These are phyloP conservation scores for Diceros bicornis DNA, from an alignment of 2,797 vertebrate species.

Conservation along the genomic window DNA sequence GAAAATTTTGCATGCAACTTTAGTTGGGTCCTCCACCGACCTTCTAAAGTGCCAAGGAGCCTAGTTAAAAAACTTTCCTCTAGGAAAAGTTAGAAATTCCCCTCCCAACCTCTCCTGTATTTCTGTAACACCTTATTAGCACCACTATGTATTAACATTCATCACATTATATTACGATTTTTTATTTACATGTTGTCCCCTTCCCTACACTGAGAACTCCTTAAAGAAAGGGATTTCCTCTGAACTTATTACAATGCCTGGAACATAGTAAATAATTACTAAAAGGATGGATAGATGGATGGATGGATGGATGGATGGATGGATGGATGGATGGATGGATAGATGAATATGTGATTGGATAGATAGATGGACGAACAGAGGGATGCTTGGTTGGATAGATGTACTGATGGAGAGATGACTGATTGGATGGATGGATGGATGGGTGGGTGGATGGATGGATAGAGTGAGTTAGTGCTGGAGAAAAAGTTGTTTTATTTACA, in stretches of 20 bases:
- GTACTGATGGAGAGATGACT: too few species aligned
- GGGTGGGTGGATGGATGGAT: neutral
- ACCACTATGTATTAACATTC: neutral
- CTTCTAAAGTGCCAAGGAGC: neutral
- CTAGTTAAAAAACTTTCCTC: neutral
- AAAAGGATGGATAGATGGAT: neutral
- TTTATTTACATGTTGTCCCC: neutral
- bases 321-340: neutral
- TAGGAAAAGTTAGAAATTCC: neutral
- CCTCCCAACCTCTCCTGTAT: neutral
- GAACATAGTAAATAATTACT: neutral
- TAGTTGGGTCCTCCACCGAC: neutral
- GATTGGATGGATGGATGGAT: neutral
- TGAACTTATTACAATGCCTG: neutral
- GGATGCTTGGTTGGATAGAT: too few species aligned
- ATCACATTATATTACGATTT: neutral
- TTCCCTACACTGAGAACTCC: neutral
- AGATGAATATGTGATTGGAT: neutral
- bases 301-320: neutral
- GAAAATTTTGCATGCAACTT: neutral
- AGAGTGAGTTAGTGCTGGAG: neutral
- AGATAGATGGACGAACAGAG: too few species aligned
- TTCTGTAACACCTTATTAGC: neutral
- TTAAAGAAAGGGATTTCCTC: neutral
- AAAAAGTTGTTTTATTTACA: conserved; percentile 31